Percentiles rank a stretch among this genome's conserved stretches.
These are phyloP conservation scores for Lasioglossum malachurum DNA, from an alignment of 2,888 invertebrate species.

Conservation along the genomic window DNA sequence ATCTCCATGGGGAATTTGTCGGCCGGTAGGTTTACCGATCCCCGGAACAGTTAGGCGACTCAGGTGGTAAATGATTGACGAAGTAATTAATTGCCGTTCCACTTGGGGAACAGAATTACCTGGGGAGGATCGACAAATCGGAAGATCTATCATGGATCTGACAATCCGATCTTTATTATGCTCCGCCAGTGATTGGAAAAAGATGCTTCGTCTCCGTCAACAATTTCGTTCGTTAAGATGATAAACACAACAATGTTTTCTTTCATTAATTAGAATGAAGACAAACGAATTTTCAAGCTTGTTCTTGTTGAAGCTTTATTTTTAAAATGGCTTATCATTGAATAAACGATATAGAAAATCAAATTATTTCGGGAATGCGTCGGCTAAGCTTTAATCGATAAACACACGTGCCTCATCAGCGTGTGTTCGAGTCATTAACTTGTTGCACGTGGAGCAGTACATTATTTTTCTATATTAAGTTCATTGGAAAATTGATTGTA, in stretches of 20 bases:
- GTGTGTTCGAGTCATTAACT: not conserved
- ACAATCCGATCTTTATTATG: not conserved
- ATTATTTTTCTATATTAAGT: not conserved
- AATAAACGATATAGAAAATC: not conserved
- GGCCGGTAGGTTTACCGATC: not conserved
- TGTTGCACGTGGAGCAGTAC: not conserved
- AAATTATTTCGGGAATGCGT: not conserved
- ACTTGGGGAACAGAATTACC: not conserved
- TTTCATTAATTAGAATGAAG: too few relatives aligned
- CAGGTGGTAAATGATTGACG: constrained; percentile 13
- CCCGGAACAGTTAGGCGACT: constrained; percentile 18
- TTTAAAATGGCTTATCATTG: not conserved
- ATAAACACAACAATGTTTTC: not conserved
- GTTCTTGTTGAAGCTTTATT: not conserved
- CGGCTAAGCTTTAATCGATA: not conserved
- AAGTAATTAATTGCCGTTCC: constrained; percentile 19
- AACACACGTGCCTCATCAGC: not conserved
- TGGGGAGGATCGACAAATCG: not conserved
- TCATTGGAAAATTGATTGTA: not conserved
- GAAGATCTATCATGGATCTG: not conserved
- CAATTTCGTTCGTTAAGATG: not conserved
- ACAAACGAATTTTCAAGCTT: too few relatives aligned
- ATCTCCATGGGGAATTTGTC: not conserved
- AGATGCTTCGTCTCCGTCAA: not conserved
- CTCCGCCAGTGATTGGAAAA: not conserved